Conservation (phyloP, 2,888 invertebrate genomes). For the Eupithecia vulgata region DNA sequence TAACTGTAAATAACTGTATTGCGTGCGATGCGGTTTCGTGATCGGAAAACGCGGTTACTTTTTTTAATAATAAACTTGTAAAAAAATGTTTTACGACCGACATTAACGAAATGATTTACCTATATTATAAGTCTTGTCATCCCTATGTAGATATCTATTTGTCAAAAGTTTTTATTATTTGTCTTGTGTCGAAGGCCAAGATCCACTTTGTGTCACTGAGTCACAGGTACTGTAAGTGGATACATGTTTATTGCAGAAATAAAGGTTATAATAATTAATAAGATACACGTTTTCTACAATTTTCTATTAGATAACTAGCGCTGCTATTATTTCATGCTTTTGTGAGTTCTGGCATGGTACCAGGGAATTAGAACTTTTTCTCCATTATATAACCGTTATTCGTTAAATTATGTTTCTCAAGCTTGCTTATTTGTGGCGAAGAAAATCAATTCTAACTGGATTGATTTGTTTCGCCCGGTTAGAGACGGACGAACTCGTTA, state of each 20-base stretch:
- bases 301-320: neutral
- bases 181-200: too few relatives aligned
- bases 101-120: conserved; percentile 29
- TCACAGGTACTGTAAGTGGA: too few relatives aligned
- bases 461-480: too few relatives aligned
- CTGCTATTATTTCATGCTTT: neutral
- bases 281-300: neutral
- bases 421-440: neutral
- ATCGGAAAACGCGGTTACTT: conserved; percentile 39
- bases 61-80: conserved; percentile 31
- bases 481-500: neutral
- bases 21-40: conserved; percentile 43
- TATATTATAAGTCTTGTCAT: too few relatives aligned
- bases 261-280: conserved; percentile 6
- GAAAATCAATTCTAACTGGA: too few relatives aligned
- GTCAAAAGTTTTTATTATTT: too few relatives aligned
- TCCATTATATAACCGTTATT: neutral
- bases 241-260: conserved; percentile 7
- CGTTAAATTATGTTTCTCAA: neutral
- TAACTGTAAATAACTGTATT: conserved; percentile 47
- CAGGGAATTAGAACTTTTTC: neutral
- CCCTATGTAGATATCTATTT: too few relatives aligned
- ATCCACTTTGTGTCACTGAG: too few relatives aligned
- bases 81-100: conserved; percentile 26
- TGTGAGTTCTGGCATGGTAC: neutral